phyloP scores from a whole-genome alignment of 2,888 invertebrate species.

The Villa cingulata region DNA sequence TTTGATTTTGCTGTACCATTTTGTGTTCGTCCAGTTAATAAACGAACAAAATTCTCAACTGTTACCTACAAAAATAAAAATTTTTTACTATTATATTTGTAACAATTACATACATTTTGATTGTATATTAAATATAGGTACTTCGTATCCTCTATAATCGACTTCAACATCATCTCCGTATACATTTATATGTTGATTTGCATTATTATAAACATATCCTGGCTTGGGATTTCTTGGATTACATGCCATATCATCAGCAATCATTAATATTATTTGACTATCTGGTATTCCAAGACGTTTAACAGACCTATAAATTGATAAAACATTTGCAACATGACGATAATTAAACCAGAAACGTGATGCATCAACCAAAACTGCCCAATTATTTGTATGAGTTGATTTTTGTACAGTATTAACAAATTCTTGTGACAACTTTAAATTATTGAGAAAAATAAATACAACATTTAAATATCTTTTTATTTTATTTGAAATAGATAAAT shows the following conservation, averaged over 20 bases:
- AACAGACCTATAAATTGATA: constrained; percentile 95
- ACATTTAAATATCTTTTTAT: too few relatives aligned
- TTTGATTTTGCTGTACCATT: constrained; percentile 92
- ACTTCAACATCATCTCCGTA: constrained; percentile 99
- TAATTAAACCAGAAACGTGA: constrained; percentile 99
- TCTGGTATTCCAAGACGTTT: constrained; percentile 98
- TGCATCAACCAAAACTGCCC: constrained; percentile 98
- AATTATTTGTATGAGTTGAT: constrained; percentile 82
- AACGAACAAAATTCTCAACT: constrained; percentile 94
- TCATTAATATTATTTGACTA: constrained; percentile 96
- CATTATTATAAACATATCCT: constrained; percentile 95
- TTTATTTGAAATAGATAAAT: too few relatives aligned
- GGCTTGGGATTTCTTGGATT: constrained; percentile 95
- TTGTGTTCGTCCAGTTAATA: constrained; percentile 85
- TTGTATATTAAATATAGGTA: constrained; percentile 26
- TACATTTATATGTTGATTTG: constrained; percentile 94
- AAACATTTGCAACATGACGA: constrained; percentile 95
- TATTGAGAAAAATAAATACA: too few relatives aligned
- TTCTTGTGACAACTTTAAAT: constrained; percentile 22
- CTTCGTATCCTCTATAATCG: constrained; percentile 89
- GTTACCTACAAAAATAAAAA: constrained; percentile 58
- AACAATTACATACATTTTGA: not conserved
- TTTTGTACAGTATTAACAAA: constrained; percentile 28
- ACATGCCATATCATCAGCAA: constrained; percentile 99
- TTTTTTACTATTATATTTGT: not conserved